These are phyloP conservation scores for Tenualosa ilisha DNA, from an alignment of 2,797 vertebrate species.

Conservation along the genomic window DNA sequence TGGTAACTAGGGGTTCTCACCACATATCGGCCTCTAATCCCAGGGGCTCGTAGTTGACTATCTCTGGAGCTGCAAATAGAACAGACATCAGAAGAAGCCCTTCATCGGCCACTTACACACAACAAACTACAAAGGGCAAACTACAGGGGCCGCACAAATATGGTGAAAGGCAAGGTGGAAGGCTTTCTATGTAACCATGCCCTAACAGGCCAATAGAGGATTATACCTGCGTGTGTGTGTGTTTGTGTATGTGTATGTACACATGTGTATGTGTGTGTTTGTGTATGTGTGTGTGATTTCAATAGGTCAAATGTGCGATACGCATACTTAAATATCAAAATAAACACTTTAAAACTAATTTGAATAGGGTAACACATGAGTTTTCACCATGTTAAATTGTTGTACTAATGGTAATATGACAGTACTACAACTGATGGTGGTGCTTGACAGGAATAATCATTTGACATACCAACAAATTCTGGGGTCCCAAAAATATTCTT, in stretches of 20 bases:
- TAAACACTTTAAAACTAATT: no score
- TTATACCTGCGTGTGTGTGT: background rate
- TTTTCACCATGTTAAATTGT: no score
- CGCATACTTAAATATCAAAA: no score
- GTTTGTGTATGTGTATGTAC: no score
- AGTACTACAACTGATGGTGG: background rate
- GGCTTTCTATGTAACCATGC: background rate
- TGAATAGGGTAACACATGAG: no score
- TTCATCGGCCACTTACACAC: constrained; percentile 29
- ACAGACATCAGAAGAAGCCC: background rate
- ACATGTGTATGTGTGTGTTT: no score
- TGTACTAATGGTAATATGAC: background rate
- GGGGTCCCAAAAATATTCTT: constrained; percentile 98
- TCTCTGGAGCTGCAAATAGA: constrained; percentile 90
- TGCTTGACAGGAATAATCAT: background rate
- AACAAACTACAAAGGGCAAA: constrained; percentile 16
- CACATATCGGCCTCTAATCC: constrained; percentile 97
- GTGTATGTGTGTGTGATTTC: no score
- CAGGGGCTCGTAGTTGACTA: constrained; percentile 94
- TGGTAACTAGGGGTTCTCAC: constrained; percentile 71
- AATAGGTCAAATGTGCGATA: no score
- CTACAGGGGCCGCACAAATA: constrained; percentile 28
- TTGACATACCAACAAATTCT: constrained; percentile 91
- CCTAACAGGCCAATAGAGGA: background rate
- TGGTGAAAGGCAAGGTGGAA: background rate